Percentiles rank a stretch among this genome's conserved stretches.
phyloP scores from a whole-genome alignment of 2,797 vertebrate genomes.

The Coregonus sp. region DNA sequence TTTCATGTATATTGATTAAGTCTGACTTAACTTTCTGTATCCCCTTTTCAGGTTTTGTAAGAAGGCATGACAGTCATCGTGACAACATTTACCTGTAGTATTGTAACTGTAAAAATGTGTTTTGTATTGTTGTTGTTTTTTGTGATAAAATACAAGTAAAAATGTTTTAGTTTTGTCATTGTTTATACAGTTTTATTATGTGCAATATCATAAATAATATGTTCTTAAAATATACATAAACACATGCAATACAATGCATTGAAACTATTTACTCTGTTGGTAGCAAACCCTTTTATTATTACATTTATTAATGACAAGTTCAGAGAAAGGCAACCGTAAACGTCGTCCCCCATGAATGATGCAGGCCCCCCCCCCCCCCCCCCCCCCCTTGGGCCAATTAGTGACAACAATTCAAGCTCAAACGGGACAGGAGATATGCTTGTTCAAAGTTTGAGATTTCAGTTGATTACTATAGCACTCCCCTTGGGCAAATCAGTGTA shows the following conservation, averaged over 20 bases:
- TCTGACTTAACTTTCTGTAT: not conserved
- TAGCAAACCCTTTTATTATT: too few relatives aligned
- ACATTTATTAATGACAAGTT: not conserved
- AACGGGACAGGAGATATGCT: too few relatives aligned
- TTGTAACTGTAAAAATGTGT: not conserved
- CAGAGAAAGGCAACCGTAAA: too few relatives aligned
- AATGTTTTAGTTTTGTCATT: not conserved
- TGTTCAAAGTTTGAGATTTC: too few relatives aligned
- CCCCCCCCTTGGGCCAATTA: too few relatives aligned
- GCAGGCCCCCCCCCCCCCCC: too few relatives aligned
- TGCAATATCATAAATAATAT: not conserved
- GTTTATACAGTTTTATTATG: not conserved
- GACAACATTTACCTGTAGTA: not conserved
- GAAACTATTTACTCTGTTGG: not conserved
- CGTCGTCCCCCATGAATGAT: too few relatives aligned
- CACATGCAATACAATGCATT: not conserved
- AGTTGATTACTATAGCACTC: too few relatives aligned
- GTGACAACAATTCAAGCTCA: too few relatives aligned
- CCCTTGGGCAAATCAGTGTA: too few relatives aligned
- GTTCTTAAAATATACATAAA: not conserved
- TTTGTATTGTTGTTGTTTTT: not conserved
- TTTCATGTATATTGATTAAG: not conserved
- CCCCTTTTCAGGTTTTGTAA: constrained; percentile 55
- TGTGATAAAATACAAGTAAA: not conserved
- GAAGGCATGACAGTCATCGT: constrained; percentile 32